These are phyloP conservation scores for Tamandua tetradactyla DNA, from an alignment of 2,797 vertebrate species.

Conservation along the genomic window DNA sequence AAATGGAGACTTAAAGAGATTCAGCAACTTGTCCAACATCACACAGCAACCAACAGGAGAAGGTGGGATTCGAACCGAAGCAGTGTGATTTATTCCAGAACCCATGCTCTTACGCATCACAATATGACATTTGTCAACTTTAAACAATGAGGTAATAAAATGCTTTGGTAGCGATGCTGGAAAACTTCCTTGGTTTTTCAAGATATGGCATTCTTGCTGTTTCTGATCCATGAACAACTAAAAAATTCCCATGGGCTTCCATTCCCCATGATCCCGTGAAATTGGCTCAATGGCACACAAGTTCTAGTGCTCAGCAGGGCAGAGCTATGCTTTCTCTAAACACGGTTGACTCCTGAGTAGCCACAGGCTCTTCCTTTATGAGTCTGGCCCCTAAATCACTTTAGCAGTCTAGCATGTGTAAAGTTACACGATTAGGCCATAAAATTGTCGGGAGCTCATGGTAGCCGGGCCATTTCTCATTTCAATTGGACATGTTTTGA, in stretches of 20 bases:
- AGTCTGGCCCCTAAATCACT: slow-evolving; percentile 51
- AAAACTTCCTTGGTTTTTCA: neutral
- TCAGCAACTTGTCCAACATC: neutral
- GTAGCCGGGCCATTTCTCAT: slow-evolving; percentile 64
- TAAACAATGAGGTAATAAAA: neutral
- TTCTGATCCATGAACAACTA: neutral
- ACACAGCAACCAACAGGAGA: neutral
- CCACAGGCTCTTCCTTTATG: slow-evolving; percentile 8
- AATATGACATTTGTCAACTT: neutral
- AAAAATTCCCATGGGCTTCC: neutral
- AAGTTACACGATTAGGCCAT: slow-evolving; percentile 28
- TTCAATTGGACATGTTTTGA: slow-evolving; percentile 67
- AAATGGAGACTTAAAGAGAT: neutral
- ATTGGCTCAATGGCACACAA: neutral
- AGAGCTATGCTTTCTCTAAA: slow-evolving; percentile 59
- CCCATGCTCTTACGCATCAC: neutral
- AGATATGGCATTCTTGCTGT: neutral
- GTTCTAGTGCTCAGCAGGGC: neutral
- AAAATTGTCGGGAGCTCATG: slow-evolving; percentile 39
- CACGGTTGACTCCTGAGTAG: neutral
- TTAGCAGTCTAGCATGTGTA: slow-evolving; percentile 52
- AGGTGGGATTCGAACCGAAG: neutral
- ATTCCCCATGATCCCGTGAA: neutral
- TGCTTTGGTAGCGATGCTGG: neutral
- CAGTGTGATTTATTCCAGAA: neutral